A percentile compares a stretch with the other conserved stretches of the same genome.
These are phyloP conservation scores for Acromyrmex charruanus DNA, from an alignment of 1,140 invertebrate genomes.

Conservation along the genomic window DNA sequence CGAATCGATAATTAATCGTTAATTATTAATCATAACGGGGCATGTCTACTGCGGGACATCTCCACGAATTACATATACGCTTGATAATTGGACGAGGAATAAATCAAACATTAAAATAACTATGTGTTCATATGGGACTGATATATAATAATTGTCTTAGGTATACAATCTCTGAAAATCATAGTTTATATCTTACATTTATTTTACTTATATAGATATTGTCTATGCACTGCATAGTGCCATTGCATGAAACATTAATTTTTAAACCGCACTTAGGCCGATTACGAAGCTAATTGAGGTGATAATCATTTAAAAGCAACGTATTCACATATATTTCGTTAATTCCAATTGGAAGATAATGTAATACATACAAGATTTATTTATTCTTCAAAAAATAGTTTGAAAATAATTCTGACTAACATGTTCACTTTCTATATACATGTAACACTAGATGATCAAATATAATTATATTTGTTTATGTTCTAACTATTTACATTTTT, in stretches of 20 bases:
- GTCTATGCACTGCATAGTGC: not conserved
- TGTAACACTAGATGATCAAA: not conserved
- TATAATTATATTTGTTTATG: not conserved
- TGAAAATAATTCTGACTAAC: not conserved
- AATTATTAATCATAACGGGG: conserved; percentile 65
- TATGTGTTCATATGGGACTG: not conserved
- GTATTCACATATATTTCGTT: not conserved
- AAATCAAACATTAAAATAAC: conserved; percentile 3
- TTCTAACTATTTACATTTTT: too few relatives aligned
- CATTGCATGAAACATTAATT: not conserved
- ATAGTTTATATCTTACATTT: not conserved
- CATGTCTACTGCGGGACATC: not conserved
- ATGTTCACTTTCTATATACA: not conserved
- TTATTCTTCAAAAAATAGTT: not conserved
- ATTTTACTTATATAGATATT: not conserved
- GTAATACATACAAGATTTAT: not conserved
- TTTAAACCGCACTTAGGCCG: not conserved
- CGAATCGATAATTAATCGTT: conserved; percentile 71
- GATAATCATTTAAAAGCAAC: not conserved
- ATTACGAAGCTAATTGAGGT: not conserved
- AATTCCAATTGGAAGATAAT: not conserved
- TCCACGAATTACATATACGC: not conserved
- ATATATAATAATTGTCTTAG: not conserved
- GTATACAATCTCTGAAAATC: not conserved
- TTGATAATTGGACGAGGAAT: not conserved